A percentile compares a stretch with the other conserved stretches of the same genome.
These are phyloP conservation scores for Pangasius djambal DNA, from an alignment of 2,797 vertebrate genomes.

Conservation along the genomic window DNA sequence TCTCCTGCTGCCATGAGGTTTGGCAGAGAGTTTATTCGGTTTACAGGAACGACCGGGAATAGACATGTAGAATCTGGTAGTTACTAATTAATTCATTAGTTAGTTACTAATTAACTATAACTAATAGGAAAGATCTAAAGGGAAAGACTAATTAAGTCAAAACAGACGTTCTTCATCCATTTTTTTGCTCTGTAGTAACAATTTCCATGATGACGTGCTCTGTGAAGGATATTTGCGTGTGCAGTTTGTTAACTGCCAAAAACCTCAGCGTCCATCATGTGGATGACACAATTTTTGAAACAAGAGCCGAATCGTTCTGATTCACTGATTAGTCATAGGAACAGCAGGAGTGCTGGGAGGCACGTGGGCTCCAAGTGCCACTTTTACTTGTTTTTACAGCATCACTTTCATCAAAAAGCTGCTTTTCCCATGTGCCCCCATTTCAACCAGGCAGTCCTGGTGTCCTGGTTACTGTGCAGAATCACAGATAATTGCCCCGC, in stretches of 20 bases:
- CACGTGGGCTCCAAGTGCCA: constrained; percentile 41
- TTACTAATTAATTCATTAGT: not conserved
- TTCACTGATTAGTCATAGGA: constrained; percentile 34
- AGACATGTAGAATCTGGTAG: not conserved
- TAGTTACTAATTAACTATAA: not conserved
- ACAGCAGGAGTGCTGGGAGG: constrained; percentile 7
- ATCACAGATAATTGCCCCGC: constrained; percentile 63
- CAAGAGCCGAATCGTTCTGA: constrained; percentile 26
- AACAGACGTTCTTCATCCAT: not conserved
- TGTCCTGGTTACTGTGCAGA: constrained; percentile 51
- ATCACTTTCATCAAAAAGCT: constrained; percentile 7
- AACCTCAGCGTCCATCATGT: not conserved
- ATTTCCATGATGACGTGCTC: not conserved
- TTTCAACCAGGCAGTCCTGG: constrained; percentile 41
- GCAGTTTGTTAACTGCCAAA: not conserved
- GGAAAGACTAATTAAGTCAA: not conserved
- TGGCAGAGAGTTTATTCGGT: not conserved
- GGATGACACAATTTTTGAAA: not conserved
- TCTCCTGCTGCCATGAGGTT: not conserved
- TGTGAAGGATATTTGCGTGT: not conserved
- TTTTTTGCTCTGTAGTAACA: not conserved
- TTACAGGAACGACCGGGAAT: not conserved
- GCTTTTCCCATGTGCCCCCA: constrained; percentile 5
- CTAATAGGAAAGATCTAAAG: not conserved
- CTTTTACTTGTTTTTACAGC: constrained; percentile 34